Conservation (phyloP, 2,797 vertebrate species). For the Scleropages formosus region DNA sequence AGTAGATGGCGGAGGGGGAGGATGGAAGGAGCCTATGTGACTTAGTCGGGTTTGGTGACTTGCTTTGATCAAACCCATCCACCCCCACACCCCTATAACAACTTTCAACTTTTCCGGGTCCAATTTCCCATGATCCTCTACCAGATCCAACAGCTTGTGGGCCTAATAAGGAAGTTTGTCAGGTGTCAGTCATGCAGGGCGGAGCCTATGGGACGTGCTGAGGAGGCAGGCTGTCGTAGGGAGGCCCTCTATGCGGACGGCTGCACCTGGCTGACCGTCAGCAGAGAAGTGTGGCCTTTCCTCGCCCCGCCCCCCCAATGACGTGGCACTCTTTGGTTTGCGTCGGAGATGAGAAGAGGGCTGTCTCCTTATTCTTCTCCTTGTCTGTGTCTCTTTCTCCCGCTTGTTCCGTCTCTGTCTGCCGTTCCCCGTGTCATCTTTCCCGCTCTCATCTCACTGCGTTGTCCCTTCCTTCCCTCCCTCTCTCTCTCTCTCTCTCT, state of each 20-base stretch:
- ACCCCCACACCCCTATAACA: too few relatives aligned
- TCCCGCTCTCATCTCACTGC: conserved; percentile 40
- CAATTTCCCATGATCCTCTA: too few relatives aligned
- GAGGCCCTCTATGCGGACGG: background rate
- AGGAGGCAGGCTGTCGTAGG: background rate
- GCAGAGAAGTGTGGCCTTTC: background rate
- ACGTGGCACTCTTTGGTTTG: too few relatives aligned
- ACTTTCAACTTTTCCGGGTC: too few relatives aligned
- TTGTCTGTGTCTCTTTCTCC: conserved; percentile 38
- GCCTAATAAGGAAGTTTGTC: too few relatives aligned
- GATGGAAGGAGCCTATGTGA: too few relatives aligned
- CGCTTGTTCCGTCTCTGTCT: conserved; percentile 32
- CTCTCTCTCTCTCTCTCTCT: background rate
- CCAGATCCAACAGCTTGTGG: too few relatives aligned
- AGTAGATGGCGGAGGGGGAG: too few relatives aligned
- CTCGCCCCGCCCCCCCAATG: background rate
- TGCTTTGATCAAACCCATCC: too few relatives aligned
- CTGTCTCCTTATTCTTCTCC: conserved; percentile 48
- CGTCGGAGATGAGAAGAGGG: conserved; percentile 50
- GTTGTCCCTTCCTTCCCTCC: conserved; percentile 29
- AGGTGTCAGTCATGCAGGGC: too few relatives aligned
- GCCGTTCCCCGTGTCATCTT: conserved; percentile 20
- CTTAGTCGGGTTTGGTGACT: too few relatives aligned
- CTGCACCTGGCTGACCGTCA: background rate
- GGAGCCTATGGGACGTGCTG: too few relatives aligned